Base-by-base conservation (phyloP, 2,113 vertebrate species). In the Micromys minutus region DNA sequence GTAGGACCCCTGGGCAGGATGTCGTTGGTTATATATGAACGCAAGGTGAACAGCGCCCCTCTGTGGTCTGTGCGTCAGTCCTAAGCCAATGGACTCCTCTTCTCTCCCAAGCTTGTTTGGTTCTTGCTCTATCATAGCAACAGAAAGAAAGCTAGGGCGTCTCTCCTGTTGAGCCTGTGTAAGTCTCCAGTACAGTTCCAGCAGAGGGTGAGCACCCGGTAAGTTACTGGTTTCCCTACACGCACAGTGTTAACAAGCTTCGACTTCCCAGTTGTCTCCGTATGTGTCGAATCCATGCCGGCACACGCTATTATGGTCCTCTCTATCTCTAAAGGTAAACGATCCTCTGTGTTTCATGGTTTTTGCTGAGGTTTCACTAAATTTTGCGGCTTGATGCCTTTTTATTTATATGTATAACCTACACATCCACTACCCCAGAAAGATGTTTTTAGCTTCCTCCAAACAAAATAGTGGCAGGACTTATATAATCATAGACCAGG, bases 251-350 rank as follows among this genome's bases (percentile, higher is more conserved):
- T 55, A 89, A 86, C 19, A 86, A 79, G 13, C 42, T 34, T 75
- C 26, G 16, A 45, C 77, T 79, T 45, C 15, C 39, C 7, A 61
- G 89, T 13, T 0, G 36, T 71, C 89, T 71, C 31, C 29, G 87
- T 21, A 31, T 31, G 5, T 90, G 74, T 80, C 74, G 80, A 88
- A 52, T 21, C 52, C 45, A 74, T 65, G 26, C n/a, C 94, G 87
- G 39, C 4, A 1, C 50, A 29, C 7, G 15, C 61, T 52, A 50
- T 65, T 34, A 75, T 45, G 50, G 7, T 86, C 92, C 29, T 81
- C 83, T 94, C 19, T 77, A 71, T 52, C 77, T 86, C 57, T 92
- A 84, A 69, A 75, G 69, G 85, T 17, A 85, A 79, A 81, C 36
- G 12, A 59, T 50, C 67, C 36, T 55, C 13, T 21, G 47, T 47